These are phyloP conservation scores for Gonioctena quinquepunctata DNA, from an alignment of 1,140 invertebrate species.

Conservation along the genomic window DNA sequence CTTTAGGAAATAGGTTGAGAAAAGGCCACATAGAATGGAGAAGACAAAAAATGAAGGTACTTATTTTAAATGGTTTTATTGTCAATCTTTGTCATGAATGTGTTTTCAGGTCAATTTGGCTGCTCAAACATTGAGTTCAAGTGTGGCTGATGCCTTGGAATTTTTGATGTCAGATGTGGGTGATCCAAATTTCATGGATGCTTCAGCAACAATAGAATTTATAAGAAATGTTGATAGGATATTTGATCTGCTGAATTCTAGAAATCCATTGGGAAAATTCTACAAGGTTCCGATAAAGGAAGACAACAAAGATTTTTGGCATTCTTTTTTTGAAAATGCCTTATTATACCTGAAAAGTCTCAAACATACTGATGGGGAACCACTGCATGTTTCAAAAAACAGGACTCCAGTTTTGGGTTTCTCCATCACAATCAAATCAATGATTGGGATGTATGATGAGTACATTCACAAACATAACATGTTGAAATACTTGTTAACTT, in stretches of 20 bases:
- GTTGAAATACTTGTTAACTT: constrained; percentile 21
- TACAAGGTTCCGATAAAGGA: constrained; percentile 35
- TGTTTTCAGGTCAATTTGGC: constrained; percentile 29
- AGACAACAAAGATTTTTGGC: constrained; percentile 21
- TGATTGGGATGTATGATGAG: constrained; percentile 18
- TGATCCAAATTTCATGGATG: constrained; percentile 27
- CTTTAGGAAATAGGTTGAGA: neutral
- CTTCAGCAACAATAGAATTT: constrained; percentile 31
- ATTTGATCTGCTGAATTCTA: constrained; percentile 42
- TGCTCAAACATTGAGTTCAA: constrained; percentile 35
- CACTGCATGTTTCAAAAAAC: neutral
- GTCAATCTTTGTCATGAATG: neutral
- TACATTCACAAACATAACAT: constrained; percentile 11
- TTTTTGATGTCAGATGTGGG: constrained; percentile 17
- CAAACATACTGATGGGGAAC: neutral
- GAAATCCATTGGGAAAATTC: constrained; percentile 24
- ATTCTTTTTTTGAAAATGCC: constrained; percentile 14
- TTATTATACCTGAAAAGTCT: neutral
- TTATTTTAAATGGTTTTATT: constrained; percentile 1
- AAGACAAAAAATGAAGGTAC: constrained; percentile 14
- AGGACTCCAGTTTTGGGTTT: constrained; percentile 22
- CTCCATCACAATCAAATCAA: neutral
- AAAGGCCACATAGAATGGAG: neutral
- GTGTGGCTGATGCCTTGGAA: constrained; percentile 33
- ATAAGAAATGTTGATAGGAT: constrained; percentile 34